These are phyloP conservation scores for Pollenia angustigena DNA, from an alignment of 2,888 invertebrate genomes.

Conservation along the genomic window DNA sequence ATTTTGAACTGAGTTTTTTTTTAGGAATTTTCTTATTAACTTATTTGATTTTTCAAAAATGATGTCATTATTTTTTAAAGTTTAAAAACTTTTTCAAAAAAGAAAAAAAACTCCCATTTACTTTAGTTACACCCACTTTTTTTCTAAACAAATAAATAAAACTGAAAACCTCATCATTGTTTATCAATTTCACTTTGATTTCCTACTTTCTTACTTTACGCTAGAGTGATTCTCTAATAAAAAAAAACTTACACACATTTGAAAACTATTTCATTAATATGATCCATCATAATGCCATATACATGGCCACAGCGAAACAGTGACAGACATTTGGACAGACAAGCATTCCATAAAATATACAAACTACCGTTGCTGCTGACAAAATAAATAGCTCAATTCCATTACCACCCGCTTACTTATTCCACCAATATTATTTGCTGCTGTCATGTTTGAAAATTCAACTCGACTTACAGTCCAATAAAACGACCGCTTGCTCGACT, in stretches of 20 bases:
- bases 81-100: background rate
- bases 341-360: conserved; percentile 12
- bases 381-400: conserved; percentile 18
- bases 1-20: background rate
- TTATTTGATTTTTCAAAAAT: too few relatives aligned
- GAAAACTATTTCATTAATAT: conserved; percentile 36
- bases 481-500: background rate
- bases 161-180: conserved; percentile 45
- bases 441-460: conserved; percentile 9
- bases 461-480: background rate
- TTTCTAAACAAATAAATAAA: conserved; percentile 3
- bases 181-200: conserved; percentile 66
- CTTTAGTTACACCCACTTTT: conserved; percentile 57
- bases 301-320: conserved; percentile 23
- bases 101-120: conserved; percentile 13
- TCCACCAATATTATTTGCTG: background rate
- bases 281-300: conserved; percentile 43
- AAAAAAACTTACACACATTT: background rate
- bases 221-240: conserved; percentile 56
- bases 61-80: too few relatives aligned
- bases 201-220: conserved; percentile 72
- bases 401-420: conserved; percentile 36
- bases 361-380: conserved; percentile 4
- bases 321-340: background rate
- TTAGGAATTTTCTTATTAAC: too few relatives aligned